Evolutionary conservation across 2,113 vertebrate genomes (phyloP), one percentile per base, ranked within the genome.

Genomic region (Nerophis lumbriciformis): DNA sequence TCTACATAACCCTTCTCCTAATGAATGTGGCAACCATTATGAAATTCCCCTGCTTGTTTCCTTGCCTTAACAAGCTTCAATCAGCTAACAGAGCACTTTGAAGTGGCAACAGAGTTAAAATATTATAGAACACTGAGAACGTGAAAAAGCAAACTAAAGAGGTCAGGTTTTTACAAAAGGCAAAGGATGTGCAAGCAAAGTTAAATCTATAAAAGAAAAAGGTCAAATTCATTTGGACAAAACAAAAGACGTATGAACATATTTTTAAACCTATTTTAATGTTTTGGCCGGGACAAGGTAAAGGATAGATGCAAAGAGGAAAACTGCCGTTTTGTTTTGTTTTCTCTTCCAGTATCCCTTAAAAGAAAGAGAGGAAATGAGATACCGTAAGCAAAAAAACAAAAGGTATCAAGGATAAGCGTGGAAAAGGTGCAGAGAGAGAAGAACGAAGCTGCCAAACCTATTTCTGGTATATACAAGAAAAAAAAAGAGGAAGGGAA

Each of bases 31-130:
- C 71, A 56, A 68, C 64, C 61, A 72, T 77, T 75, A 65, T 58
- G 39, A 70, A 76, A 59, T 62, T 35, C 53, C 56, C 48, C 42
- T 0, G 44, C 76, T 73, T 4, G 1, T 54, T 68, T 66, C 75
- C 64, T 51, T 38, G 57, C 35, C 53, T 65, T 79, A 76, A 79
- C 55, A 8, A 79, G 72, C 60, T 75, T 73, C 74, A 73, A 75
- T 83, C 78, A 75, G 65, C 72, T 63, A 75, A 69, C 47, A 13
- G 49, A n/a, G 65, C 71, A 63, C 82, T 75, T 69, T 73, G 72
- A 77, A 77, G 72, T 69, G 48, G 68, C 6, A 12, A 69, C 69
- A 71, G 66, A 67, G 58, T 77, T 5, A 1, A 59, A 77, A 75
- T 69, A 77, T 73, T 75, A 73, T 53, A 68, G 38, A 76, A 74